These are phyloP conservation scores for Patiria miniata DNA, from an alignment of 35 echinoderm and acorn worm genomes.

Conservation along the genomic window DNA sequence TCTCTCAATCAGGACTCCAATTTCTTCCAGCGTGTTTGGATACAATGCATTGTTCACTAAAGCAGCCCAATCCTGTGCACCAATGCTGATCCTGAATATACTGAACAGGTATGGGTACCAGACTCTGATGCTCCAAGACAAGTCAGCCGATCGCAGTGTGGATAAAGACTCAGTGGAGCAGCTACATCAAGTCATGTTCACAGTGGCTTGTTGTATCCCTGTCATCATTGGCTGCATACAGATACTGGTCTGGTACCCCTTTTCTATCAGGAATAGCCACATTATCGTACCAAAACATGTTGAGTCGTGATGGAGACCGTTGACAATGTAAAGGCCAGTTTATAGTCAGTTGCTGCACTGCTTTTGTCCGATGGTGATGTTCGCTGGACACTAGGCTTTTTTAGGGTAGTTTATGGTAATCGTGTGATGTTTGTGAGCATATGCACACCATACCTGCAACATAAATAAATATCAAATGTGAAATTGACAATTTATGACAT, in stretches of 20 bases:
- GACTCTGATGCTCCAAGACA: slow-evolving; percentile 32
- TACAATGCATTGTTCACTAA: slow-evolving; percentile 99
- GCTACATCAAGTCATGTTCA: slow-evolving; percentile 71
- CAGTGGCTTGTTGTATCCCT: slow-evolving; percentile 68
- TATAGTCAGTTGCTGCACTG: too few species aligned
- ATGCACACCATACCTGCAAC: too few species aligned
- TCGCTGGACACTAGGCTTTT: too few species aligned
- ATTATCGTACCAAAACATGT: slow-evolving; percentile 42
- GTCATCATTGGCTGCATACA: slow-evolving; percentile 55
- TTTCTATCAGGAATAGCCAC: slow-evolving; percentile 67
- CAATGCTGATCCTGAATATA: slow-evolving; percentile 74
- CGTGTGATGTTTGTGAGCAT: too few species aligned
- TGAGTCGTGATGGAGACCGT: slow-evolving; percentile 14
- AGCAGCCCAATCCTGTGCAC: slow-evolving; percentile 81
- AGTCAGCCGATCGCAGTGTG: background rate
- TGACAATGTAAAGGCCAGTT: too few species aligned
- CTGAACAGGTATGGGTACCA: slow-evolving; percentile 79
- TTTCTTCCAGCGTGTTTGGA: slow-evolving; percentile 94
- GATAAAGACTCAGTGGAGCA: background rate
- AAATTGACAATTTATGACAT: too few species aligned
- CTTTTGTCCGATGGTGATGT: too few species aligned
- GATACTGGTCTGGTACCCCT: slow-evolving; percentile 77
- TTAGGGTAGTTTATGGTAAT: too few species aligned
- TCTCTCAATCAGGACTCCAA: slow-evolving; percentile 56
- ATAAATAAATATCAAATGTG: too few species aligned